Percentiles rank a stretch among this genome's conserved stretches.
phyloP scores from a whole-genome alignment of 2,797 vertebrate genomes.

The Poliocrania exsul region DNA sequence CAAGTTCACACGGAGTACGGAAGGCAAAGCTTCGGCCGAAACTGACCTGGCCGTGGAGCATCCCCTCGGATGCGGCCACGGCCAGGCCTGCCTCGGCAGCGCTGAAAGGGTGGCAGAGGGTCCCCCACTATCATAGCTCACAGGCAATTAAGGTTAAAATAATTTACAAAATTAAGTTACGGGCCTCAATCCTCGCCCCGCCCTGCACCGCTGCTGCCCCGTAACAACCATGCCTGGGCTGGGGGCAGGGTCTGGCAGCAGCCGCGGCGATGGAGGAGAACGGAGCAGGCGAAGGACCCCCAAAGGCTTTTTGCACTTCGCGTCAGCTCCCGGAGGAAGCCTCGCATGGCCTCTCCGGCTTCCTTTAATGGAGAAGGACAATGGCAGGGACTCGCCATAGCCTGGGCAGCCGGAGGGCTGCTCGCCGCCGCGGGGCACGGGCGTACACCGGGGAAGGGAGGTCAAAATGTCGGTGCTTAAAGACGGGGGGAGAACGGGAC shows the following conservation, averaged over 20 bases:
- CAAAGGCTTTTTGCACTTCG: neutral
- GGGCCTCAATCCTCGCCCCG: neutral
- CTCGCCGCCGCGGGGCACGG: neutral
- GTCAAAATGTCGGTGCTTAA: rapidly evolving
- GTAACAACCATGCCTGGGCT: rapidly evolving
- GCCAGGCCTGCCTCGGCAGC: rapidly evolving
- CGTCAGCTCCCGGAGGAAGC: neutral
- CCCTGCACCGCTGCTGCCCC: neutral
- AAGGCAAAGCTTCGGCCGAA: neutral
- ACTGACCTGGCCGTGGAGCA: neutral
- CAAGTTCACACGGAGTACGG: rapidly evolving
- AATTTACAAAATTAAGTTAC: neutral
- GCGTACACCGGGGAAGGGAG: rapidly evolving
- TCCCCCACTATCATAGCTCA: neutral
- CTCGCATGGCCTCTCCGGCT: neutral
- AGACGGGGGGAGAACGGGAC: rapidly evolving
- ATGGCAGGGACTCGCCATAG: neutral
- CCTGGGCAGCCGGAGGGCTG: neutral
- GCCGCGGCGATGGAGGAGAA: rapidly evolving
- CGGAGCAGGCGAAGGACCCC: too few species aligned
- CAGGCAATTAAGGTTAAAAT: neutral
- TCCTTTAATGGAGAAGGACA: neutral
- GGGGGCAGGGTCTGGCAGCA: neutral
- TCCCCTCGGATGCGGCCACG: neutral
- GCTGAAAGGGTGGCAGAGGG: neutral